Evolutionary conservation across 2,797 vertebrate species (phyloP).

Genomic region (Falco concolor): DNA sequence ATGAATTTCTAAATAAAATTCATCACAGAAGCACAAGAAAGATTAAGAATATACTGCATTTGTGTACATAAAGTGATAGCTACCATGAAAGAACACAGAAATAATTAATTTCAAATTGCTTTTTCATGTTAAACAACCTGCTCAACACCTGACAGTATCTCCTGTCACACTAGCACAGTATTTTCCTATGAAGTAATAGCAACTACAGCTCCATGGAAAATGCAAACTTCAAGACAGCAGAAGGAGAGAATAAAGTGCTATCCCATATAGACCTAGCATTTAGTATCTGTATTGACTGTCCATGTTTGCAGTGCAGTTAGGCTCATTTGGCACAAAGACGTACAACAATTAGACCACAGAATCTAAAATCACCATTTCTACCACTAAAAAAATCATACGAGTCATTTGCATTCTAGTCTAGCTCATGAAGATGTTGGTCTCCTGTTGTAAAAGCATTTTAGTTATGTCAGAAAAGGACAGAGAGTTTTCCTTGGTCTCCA

Average conservation of each 20-base stretch:
- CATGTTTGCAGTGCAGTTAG: background rate
- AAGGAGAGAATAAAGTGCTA: background rate
- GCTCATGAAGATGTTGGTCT: background rate
- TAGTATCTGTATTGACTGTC: background rate
- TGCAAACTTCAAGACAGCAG: background rate
- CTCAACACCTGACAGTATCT: background rate
- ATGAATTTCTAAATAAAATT: background rate
- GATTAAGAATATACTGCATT: background rate
- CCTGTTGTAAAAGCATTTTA: conserved; percentile 3
- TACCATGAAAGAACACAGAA: background rate
- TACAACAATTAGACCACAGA: background rate
- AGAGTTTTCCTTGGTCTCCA: background rate
- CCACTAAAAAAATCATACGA: background rate
- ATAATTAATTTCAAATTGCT: background rate
- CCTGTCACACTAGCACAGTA: background rate
- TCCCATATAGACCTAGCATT: background rate
- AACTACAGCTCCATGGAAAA: background rate
- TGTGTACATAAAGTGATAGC: background rate
- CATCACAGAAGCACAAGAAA: background rate
- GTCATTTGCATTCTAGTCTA: background rate
- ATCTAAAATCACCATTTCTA: background rate
- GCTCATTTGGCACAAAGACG: background rate
- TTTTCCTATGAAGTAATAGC: background rate
- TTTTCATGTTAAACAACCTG: background rate
- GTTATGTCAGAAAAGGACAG: conserved; percentile 1